Evolutionary conservation across 2,888 invertebrate species (phyloP).

Genomic region (Eurois occulta): DNA sequence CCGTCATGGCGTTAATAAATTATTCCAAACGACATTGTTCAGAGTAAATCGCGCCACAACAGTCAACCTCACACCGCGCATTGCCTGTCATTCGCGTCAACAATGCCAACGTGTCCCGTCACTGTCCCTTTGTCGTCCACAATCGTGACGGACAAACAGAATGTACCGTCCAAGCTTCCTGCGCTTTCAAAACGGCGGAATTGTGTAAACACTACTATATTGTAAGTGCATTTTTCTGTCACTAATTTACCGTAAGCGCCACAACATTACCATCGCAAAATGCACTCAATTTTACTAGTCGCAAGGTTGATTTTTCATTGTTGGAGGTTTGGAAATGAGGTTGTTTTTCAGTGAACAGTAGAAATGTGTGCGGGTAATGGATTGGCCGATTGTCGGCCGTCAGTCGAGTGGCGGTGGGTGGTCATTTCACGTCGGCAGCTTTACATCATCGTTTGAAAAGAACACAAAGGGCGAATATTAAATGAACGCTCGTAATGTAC

Average conservation of each 20-base stretch:
- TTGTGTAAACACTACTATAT: constrained; percentile 80
- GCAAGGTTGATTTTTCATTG: constrained; percentile 41
- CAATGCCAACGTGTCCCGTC: constrained; percentile 75
- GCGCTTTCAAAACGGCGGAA: constrained; percentile 82
- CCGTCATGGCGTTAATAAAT: constrained; percentile 69
- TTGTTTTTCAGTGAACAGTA: constrained; percentile 61
- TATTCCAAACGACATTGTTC: constrained; percentile 66
- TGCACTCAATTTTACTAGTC: fast-evolving
- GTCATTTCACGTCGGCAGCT: constrained; percentile 81
- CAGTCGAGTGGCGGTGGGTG: constrained; percentile 81
- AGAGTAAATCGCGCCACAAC: constrained; percentile 66
- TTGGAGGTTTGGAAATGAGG: constrained; percentile 41
- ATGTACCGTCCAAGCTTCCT: constrained; percentile 82
- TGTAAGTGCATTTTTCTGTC: constrained; percentile 71
- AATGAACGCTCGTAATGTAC: constrained; percentile 69
- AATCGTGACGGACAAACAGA: constrained; percentile 82
- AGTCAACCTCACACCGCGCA: constrained; percentile 73
- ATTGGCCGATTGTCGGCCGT: constrained; percentile 82
- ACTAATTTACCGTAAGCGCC: constrained; percentile 44
- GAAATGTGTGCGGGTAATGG: constrained; percentile 81
- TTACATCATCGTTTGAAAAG: constrained; percentile 78
- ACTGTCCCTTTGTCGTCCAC: constrained; percentile 73
- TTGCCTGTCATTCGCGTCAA: constrained; percentile 63
- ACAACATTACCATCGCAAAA: constrained; percentile 15
- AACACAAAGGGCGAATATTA: constrained; percentile 78